Evolutionary conservation across 2,797 vertebrate species (phyloP), one percentile per base, ranked within the genome.

Genomic region (Acrossocheilus fasciatus): DNA sequence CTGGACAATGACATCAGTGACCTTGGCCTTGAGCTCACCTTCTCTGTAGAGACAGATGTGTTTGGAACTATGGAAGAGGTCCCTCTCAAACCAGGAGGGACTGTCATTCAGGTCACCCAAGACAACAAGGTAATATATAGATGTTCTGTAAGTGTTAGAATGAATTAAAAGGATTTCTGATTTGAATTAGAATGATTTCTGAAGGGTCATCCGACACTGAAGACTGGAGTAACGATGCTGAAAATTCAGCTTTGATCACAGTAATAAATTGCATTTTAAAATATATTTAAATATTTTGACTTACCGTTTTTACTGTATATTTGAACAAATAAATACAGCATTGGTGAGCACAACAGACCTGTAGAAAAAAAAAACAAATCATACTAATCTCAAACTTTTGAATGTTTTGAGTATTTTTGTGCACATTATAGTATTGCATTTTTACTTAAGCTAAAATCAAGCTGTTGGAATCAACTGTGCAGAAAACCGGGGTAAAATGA

Each of bases 1-100:
- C 95, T 99, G 94, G 98, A 99, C 95, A 99, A 99, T 84, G 98
- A 99, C 93, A 99, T 99, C 93, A 98, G 97, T 88, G 98, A 98
- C 89, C 93, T 99, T 88, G 98, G 98, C 87, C 95, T 99, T 89
- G 98, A 99, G 91, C 95, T 99, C 75, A 99, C 97, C 50, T 99
- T 99, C 90, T 99, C 98, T 45, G 98, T 99, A 66, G 98, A 99
- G 92, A 99, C 98, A 0, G 98, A 99, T 68, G 98, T 99, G 69
- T 99, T 99, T 59, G 98, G 98, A 68, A 98, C 98, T 20, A 99
- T 99, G 98, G 98, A 98, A 91, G 98, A 99, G 90, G 97, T 99
- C 84, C 97, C 98, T 0, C 91, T 99, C 79, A 99, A 99, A 93
- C 97, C 97, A 0, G 98, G 98, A 9, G 98, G 98, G 85, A 97